These are phyloP conservation scores for Tenthredo livida DNA, from an alignment of 2,888 invertebrate species.

Conservation along the genomic window DNA sequence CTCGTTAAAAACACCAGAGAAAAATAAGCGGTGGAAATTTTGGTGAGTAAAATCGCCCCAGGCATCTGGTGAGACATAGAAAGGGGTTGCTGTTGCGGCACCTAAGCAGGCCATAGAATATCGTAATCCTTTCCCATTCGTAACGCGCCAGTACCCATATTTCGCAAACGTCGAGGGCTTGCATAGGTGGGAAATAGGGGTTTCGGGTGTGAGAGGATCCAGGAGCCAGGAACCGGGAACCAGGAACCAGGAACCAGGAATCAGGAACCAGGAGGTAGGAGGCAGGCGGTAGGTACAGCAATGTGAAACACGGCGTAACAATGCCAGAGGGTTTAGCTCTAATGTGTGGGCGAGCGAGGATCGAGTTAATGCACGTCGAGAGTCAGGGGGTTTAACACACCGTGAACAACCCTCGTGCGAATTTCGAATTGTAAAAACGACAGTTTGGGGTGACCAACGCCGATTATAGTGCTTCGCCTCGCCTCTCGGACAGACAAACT, in stretches of 20 bases:
- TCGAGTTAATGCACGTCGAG: conserved; percentile 68
- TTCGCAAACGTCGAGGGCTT: conserved; percentile 42
- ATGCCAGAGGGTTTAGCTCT: conserved; percentile 70
- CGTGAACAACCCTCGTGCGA: conserved; percentile 65
- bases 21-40: not conserved
- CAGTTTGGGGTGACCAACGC: conserved; percentile 28
- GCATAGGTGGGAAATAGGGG: conserved; percentile 31
- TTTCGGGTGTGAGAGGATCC: not conserved
- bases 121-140: conserved; percentile 69
- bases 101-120: conserved; percentile 60
- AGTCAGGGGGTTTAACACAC: conserved; percentile 67
- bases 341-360: conserved; percentile 66
- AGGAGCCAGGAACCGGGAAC: not conserved
- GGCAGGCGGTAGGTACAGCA: not conserved
- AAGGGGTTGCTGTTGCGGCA: not conserved
- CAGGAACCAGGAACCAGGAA: not conserved
- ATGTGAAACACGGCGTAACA: conserved; percentile 70
- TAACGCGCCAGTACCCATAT: conserved; percentile 59
- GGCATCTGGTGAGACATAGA: not conserved
- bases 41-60: not conserved
- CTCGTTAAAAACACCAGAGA: not conserved
- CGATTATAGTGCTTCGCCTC: conserved; percentile 14
- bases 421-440: conserved; percentile 45
- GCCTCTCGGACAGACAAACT: conserved; percentile 4
- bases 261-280: not conserved